phyloP scores from a whole-genome alignment of 2,113 vertebrate species.

The Eulacestoma nigropectus region DNA sequence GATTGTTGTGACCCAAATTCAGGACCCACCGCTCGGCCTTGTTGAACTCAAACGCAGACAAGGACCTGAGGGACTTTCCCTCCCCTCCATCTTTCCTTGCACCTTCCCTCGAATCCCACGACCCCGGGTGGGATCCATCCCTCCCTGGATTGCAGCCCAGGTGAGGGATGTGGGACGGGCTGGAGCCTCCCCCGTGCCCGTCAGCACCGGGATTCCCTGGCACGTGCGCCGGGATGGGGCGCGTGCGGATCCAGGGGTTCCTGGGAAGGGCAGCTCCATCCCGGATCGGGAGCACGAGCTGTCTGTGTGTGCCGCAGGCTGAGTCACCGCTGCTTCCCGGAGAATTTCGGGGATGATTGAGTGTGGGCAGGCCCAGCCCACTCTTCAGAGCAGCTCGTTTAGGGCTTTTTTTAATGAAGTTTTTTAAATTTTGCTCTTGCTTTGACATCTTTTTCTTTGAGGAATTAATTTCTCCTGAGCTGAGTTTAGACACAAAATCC shows the following conservation, averaged over 20 bases:
- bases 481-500: background rate
- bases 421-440: background rate
- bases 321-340: constrained; percentile 37
- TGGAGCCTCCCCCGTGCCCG: background rate
- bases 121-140: background rate
- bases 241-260: background rate
- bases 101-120: background rate
- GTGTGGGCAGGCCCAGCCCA: constrained; percentile 43
- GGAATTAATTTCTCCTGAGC: background rate
- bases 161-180: background rate
- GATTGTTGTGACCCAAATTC: background rate
- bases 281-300: background rate
- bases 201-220: constrained; percentile 5
- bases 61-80: background rate
- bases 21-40: background rate
- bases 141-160: rapidly evolving
- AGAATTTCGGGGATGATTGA: constrained; percentile 11
- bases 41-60: background rate
- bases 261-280: background rate
- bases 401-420: background rate
- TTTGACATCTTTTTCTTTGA: constrained; percentile 12
- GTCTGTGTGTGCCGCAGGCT: constrained; percentile 15
- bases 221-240: background rate
- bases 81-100: background rate
- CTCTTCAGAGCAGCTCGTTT: background rate